A percentile compares a stretch with the other conserved stretches of the same genome.
Evolutionary conservation across 2,113 vertebrate species (phyloP).

Genomic region (Xiphophorus couchianus): DNA sequence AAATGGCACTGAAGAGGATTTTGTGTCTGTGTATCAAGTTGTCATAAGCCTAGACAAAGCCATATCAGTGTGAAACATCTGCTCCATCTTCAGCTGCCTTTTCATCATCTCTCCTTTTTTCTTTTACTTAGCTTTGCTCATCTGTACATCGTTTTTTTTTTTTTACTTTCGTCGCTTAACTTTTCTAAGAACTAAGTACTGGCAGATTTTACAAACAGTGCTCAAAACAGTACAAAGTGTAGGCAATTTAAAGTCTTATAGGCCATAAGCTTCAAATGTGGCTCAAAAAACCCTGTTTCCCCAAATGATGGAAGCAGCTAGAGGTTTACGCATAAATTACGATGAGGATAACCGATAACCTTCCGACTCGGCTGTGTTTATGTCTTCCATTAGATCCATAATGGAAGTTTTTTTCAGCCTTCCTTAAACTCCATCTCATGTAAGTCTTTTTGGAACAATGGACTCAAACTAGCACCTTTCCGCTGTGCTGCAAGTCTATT

Average conservation of each 20-base stretch:
- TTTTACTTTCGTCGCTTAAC: not conserved
- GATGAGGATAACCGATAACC: not conserved
- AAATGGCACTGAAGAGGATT: conserved; percentile 40
- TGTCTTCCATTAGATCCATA: not conserved
- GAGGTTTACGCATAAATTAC: not conserved
- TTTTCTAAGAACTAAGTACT: not conserved
- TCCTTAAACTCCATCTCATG: not conserved
- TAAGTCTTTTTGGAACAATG: not conserved
- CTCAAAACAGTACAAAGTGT: not conserved
- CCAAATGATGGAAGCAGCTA: not conserved
- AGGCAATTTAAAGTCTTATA: not conserved
- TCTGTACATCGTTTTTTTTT: conserved; percentile 4
- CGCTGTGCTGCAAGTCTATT: not conserved
- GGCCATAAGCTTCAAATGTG: not conserved
- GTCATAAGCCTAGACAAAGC: conserved; percentile 41
- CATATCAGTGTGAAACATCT: conserved; percentile 47
- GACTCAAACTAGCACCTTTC: not conserved
- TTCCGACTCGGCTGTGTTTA: not conserved
- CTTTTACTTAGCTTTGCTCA: not conserved
- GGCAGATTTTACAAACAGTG: not conserved
- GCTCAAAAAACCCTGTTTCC: not conserved
- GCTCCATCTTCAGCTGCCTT: conserved; percentile 12
- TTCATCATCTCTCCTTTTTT: conserved; percentile 22
- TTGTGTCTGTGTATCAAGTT: conserved; percentile 42
- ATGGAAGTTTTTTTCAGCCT: not conserved